Percentiles rank a stretch among this genome's conserved stretches.
These are phyloP conservation scores for Lysandra bellargus DNA, from an alignment of 2,888 invertebrate genomes.

Conservation along the genomic window DNA sequence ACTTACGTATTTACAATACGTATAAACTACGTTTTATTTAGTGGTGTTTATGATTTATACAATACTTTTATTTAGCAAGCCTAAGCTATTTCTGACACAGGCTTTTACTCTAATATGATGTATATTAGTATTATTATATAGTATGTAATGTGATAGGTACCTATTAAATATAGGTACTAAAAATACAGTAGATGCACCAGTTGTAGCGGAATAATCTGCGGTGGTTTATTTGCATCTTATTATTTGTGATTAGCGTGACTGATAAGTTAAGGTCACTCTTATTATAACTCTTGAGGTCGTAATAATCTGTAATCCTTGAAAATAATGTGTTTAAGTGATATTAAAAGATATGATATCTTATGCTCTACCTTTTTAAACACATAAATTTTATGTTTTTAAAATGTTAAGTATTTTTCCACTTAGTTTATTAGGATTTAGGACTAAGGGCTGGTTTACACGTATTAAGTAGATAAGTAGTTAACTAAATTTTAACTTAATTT, in stretches of 20 bases:
- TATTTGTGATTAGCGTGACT: constrained; percentile 23
- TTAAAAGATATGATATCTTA: not conserved
- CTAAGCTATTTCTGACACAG: too few relatives aligned
- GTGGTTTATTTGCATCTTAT: constrained; percentile 29
- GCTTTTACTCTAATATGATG: too few relatives aligned
- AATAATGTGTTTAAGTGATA: constrained; percentile 19
- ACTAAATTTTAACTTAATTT: too few relatives aligned
- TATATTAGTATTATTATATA: too few relatives aligned
- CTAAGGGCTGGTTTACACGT: too few relatives aligned
- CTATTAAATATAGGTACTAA: not conserved
- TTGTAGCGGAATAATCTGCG: not conserved
- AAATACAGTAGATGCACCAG: not conserved
- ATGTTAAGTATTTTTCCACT: not conserved
- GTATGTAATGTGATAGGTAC: not conserved
- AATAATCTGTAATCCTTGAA: constrained; percentile 22
- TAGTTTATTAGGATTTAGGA: not conserved
- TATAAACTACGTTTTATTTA: too few relatives aligned
- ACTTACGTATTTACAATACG: too few relatives aligned
- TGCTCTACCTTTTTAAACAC: not conserved
- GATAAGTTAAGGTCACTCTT: constrained; percentile 27
- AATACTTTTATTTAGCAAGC: too few relatives aligned
- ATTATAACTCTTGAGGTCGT: constrained; percentile 18
- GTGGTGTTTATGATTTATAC: too few relatives aligned
- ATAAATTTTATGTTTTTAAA: not conserved
- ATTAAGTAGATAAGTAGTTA: too few relatives aligned